Evolutionary conservation across 1,140 invertebrate genomes (phyloP).

Genomic region (Drosophila pseudoananassae): DNA sequence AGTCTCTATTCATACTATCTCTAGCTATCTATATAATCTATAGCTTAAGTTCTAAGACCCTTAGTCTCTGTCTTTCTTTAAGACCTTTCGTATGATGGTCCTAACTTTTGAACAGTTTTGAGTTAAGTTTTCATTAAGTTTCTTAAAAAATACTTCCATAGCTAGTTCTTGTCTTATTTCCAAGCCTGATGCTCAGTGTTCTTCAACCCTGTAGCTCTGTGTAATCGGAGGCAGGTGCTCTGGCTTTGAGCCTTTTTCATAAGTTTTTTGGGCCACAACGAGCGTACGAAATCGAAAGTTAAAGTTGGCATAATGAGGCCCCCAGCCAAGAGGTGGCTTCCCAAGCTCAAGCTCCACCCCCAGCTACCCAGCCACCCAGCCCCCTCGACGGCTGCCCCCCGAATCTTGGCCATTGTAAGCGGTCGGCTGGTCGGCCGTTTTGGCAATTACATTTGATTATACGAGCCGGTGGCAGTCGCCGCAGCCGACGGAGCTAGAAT

Average conservation of each 20-base stretch:
- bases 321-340: slow-evolving; percentile 8
- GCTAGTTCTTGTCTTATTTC: too few relatives aligned
- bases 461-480: slow-evolving; percentile 31
- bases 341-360: slow-evolving; percentile 8
- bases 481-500: slow-evolving; percentile 27
- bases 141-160: too few relatives aligned
- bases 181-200: too few relatives aligned
- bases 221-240: slow-evolving; percentile 37
- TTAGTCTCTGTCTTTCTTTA: too few relatives aligned
- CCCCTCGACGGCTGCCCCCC: neutral
- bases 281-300: slow-evolving; percentile 74
- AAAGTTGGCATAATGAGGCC: slow-evolving; percentile 48
- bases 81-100: too few relatives aligned
- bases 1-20: too few relatives aligned
- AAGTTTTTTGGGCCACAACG: slow-evolving; percentile 18
- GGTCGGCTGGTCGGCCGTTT: slow-evolving; percentile 47
- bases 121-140: too few relatives aligned
- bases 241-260: neutral
- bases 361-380: neutral
- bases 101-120: too few relatives aligned
- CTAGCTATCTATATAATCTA: too few relatives aligned
- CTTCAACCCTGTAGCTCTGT: neutral
- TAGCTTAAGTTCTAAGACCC: too few relatives aligned
- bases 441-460: slow-evolving; percentile 78
- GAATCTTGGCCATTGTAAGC: slow-evolving; percentile 35